phyloP scores from a whole-genome alignment of 2,888 invertebrate species.

The Chelonus formosanus region DNA sequence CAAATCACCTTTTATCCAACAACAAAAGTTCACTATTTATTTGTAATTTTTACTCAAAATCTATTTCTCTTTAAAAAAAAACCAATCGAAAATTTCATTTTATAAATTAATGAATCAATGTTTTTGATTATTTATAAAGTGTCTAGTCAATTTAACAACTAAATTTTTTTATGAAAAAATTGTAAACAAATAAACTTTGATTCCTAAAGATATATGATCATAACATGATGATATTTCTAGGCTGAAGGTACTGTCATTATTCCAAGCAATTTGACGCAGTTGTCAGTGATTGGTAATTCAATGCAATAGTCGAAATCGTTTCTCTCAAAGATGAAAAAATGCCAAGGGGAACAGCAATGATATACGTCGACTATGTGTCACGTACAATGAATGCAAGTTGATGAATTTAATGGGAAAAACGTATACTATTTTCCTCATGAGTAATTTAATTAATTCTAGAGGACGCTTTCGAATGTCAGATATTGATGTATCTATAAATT shows the following conservation, averaged over 20 bases:
- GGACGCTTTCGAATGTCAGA: not conserved
- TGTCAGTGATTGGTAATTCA: constrained; percentile 52
- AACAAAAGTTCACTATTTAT: no score
- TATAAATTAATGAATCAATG: no score
- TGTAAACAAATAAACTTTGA: no score
- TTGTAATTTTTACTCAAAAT: no score
- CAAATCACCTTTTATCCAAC: no score
- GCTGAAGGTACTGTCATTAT: constrained; percentile 40
- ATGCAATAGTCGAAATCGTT: constrained; percentile 37
- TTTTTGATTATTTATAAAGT: no score
- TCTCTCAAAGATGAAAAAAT: constrained; percentile 18
- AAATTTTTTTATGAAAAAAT: no score
- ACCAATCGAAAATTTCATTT: no score
- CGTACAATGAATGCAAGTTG: constrained; percentile 18
- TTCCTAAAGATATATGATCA: no score
- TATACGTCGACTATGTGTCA: constrained; percentile 22
- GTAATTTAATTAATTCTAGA: not conserved
- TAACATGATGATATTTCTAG: constrained; percentile 10
- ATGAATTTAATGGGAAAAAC: constrained; percentile 6
- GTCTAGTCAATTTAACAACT: no score
- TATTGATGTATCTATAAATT: not conserved
- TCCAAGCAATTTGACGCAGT: constrained; percentile 51
- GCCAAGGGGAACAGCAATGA: constrained; percentile 15
- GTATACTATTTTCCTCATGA: constrained; percentile 4
- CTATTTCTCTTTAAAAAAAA: no score